A percentile compares a stretch with the other conserved stretches of the same genome.
Evolutionary conservation across 2,113 vertebrate genomes (phyloP).

Genomic region (Eira barbara): DNA sequence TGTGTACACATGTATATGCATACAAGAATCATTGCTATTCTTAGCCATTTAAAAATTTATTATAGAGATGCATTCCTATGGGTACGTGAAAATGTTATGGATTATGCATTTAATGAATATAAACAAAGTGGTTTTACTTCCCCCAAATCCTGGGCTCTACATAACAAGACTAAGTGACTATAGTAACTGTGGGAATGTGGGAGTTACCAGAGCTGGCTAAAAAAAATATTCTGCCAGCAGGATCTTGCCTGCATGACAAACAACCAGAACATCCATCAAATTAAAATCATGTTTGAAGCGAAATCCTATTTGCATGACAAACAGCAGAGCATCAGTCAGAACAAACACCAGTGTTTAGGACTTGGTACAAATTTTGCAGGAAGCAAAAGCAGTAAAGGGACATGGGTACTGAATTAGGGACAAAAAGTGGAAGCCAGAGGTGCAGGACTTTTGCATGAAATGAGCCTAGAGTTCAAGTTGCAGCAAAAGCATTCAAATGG

Average conservation of each 20-base stretch:
- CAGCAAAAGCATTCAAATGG: background rate
- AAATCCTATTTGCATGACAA: conserved; percentile 61
- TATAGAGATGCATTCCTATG: background rate
- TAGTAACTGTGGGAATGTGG: background rate
- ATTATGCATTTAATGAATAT: background rate
- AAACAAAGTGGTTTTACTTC: background rate
- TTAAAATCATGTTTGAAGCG: conserved; percentile 49
- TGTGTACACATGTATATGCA: no score
- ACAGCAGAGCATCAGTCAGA: background rate
- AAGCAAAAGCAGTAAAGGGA: background rate
- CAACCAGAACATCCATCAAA: conserved; percentile 38
- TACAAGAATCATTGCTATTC: background rate
- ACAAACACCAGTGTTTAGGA: background rate
- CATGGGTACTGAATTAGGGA: background rate
- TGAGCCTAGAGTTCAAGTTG: background rate
- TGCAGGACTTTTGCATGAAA: background rate
- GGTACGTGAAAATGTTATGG: background rate
- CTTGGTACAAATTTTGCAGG: background rate
- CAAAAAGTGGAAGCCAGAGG: no score
- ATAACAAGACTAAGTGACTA: background rate
- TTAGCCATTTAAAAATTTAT: background rate
- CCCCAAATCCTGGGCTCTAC: background rate
- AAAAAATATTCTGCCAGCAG: background rate
- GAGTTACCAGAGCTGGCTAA: background rate
- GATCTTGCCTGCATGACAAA: conserved; percentile 29